phyloP scores from a whole-genome alignment of 2,888 invertebrate species.

The Xestia ashworthii region DNA sequence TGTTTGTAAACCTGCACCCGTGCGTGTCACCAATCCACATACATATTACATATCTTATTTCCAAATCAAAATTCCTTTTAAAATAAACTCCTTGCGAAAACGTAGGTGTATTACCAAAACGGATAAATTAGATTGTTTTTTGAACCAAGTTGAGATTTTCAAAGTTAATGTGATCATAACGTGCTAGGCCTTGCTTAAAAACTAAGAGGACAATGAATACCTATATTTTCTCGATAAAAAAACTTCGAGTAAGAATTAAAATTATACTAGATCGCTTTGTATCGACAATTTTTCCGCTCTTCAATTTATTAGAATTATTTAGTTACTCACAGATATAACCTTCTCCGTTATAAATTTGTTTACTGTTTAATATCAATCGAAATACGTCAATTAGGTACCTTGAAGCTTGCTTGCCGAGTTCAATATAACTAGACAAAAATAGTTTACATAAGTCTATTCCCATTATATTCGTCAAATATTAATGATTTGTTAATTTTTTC shows the following conservation, averaged over 20 bases:
- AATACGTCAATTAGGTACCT: constrained; percentile 7
- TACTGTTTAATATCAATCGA: neutral
- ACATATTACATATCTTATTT: neutral
- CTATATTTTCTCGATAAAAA: neutral
- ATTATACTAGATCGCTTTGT: neutral
- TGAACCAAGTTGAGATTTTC: constrained; percentile 16
- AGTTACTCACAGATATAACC: neutral
- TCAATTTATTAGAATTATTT: neutral
- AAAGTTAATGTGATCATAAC: constrained; percentile 32
- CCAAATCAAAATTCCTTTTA: neutral
- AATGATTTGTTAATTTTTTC: neutral
- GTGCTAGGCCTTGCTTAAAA: neutral
- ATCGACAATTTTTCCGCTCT: neutral
- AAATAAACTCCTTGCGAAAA: neutral
- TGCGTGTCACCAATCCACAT: neutral
- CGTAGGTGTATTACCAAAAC: constrained; percentile 22
- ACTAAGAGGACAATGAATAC: neutral
- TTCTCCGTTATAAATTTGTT: neutral
- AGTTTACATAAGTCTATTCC: neutral
- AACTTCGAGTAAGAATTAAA: neutral
- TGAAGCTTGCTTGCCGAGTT: constrained; percentile 9
- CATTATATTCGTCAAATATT: neutral
- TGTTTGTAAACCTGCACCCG: neutral
- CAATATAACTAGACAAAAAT: neutral
- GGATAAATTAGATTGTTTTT: constrained; percentile 5